These are phyloP conservation scores for Isotomurus palustris DNA, from an alignment of 2,888 invertebrate genomes.

Conservation along the genomic window DNA sequence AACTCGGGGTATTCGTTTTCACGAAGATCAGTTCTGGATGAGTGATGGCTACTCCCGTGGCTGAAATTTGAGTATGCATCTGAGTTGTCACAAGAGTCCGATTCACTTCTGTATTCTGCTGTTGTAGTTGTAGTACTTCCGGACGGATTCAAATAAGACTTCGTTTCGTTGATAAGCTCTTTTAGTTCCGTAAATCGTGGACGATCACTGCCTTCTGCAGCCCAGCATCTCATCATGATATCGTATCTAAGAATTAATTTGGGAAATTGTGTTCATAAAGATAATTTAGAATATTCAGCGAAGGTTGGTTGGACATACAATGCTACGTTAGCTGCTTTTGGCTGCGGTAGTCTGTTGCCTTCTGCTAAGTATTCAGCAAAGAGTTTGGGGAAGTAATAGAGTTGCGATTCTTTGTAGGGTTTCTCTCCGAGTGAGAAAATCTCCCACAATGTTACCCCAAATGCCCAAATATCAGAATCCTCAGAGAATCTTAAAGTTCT, in stretches of 20 bases:
- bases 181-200: slow-evolving; percentile 17
- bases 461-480: slow-evolving; percentile 27
- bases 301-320: slow-evolving; percentile 9
- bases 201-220: slow-evolving; percentile 8
- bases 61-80: too few relatives aligned
- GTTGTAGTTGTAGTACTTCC: too few relatives aligned
- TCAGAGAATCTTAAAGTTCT: slow-evolving; percentile 16
- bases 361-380: slow-evolving; percentile 6
- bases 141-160: too few relatives aligned
- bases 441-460: slow-evolving; percentile 26
- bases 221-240: slow-evolving; percentile 17
- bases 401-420: slow-evolving; percentile 11
- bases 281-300: neutral
- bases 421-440: slow-evolving; percentile 20
- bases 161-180: slow-evolving; percentile 2
- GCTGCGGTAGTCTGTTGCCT: slow-evolving; percentile 4
- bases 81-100: too few relatives aligned
- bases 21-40: too few relatives aligned
- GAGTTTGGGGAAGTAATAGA: neutral
- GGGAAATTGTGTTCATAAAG: neutral
- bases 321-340: slow-evolving; percentile 8
- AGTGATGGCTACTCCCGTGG: too few relatives aligned
- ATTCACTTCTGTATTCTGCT: too few relatives aligned
- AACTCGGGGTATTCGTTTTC: too few relatives aligned
- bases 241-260: slow-evolving; percentile 13